Evolutionary conservation across 2,113 vertebrate species (phyloP).

Genomic region (Empidonax alnorum): DNA sequence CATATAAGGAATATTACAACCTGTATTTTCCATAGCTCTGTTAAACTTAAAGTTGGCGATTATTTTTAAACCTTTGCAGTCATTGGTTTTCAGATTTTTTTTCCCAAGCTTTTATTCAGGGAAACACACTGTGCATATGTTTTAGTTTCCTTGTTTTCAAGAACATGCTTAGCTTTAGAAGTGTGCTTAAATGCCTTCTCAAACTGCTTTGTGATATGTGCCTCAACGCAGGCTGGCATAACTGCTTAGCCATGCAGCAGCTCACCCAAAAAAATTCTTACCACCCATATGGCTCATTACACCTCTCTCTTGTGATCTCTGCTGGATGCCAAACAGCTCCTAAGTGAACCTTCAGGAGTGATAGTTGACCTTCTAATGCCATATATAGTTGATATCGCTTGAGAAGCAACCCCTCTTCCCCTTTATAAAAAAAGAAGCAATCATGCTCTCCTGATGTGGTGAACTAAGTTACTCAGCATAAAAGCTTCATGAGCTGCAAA

Average conservation of each 20-base stretch:
- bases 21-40: slow-evolving; percentile 1
- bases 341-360: not conserved
- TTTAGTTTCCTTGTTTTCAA: slow-evolving; percentile 24
- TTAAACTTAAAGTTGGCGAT: not conserved
- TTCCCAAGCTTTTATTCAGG: not conserved
- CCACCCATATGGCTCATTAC: slow-evolving; percentile 37
- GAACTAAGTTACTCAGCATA: not conserved
- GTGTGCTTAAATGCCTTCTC: slow-evolving; percentile 5
- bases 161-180: not conserved
- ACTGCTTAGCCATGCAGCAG: slow-evolving; percentile 1
- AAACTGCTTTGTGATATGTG: slow-evolving; percentile 32
- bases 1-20: not conserved
- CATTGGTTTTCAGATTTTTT: not conserved
- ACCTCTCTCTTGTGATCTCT: slow-evolving; percentile 8
- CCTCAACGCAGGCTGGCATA: not conserved
- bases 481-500: slow-evolving; percentile 1
- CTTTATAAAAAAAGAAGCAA: not conserved
- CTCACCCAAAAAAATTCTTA: slow-evolving; percentile 34
- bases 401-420: not conserved
- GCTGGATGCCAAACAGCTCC: slow-evolving; percentile 19
- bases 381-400: not conserved
- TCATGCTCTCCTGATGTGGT: not conserved
- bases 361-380: slow-evolving; percentile 6
- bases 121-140: not conserved
- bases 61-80: slow-evolving; percentile 8